Conservation (phyloP, 2,888 invertebrate species). For the Andrena fulva region DNA sequence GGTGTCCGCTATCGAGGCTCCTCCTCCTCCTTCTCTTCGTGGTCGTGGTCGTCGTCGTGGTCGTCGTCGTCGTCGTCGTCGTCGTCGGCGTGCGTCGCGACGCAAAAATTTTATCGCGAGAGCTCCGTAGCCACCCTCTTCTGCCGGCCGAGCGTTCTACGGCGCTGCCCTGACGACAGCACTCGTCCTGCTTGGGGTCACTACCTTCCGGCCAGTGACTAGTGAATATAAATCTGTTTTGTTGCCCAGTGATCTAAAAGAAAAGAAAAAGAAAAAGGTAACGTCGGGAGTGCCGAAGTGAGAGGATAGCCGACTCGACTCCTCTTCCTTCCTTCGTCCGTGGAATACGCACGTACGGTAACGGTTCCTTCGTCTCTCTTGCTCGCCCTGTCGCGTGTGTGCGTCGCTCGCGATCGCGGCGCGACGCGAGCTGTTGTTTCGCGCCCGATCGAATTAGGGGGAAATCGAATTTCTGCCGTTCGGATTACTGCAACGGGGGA, state of each 20-base stretch:
- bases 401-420: conserved; percentile 26
- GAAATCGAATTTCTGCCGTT: conserved; percentile 34
- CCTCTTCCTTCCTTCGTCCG: conserved; percentile 46
- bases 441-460: conserved; percentile 23
- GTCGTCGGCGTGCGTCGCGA: conserved; percentile 67
- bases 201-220: conserved; percentile 75
- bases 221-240: conserved; percentile 68
- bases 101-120: conserved; percentile 75
- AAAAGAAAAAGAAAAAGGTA: background rate
- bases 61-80: conserved; percentile 35
- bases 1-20: conserved; percentile 70
- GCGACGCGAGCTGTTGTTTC: conserved; percentile 23
- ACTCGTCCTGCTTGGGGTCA: conserved; percentile 72
- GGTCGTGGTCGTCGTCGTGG: background rate
- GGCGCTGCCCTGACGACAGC: conserved; percentile 73
- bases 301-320: conserved; percentile 37
- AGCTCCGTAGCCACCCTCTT: conserved; percentile 68
- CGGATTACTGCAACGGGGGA: conserved; percentile 26
- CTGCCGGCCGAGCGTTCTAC: conserved; percentile 66
- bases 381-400: conserved; percentile 49
- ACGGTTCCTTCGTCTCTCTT: conserved; percentile 52
- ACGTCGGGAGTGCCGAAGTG: conserved; percentile 59
- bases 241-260: conserved; percentile 59
- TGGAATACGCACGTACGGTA: conserved; percentile 55
- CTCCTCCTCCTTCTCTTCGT: conserved; percentile 44